A percentile compares a stretch with the other conserved stretches of the same genome.
phyloP scores from a whole-genome alignment of 2,888 invertebrate species.

The Acleris sparsana region DNA sequence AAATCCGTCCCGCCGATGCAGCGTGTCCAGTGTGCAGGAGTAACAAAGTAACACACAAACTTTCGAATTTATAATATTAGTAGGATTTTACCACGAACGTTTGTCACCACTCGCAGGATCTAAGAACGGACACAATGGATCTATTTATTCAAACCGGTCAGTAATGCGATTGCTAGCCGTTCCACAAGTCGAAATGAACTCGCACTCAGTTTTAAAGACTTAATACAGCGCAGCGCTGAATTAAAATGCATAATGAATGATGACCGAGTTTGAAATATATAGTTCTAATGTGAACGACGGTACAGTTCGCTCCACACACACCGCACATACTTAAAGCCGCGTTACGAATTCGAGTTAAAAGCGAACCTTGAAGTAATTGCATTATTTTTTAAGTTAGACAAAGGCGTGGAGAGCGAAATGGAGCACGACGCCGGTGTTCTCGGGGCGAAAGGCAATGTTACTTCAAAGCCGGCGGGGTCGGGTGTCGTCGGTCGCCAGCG shows the following conservation, averaged over 20 bases:
- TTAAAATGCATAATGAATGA: slow-evolving; percentile 3
- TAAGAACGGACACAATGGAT: slow-evolving; percentile 1
- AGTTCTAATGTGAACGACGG: slow-evolving; percentile 1
- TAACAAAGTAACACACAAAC: too few relatives aligned
- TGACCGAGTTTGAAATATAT: slow-evolving; percentile 4
- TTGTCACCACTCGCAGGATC: not conserved
- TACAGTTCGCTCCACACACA: not conserved
- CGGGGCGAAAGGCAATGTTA: slow-evolving; percentile 54
- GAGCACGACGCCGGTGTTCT: slow-evolving; percentile 54
- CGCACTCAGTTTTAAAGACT: too few relatives aligned
- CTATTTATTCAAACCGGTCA: slow-evolving; percentile 39
- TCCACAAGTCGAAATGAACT: too few relatives aligned
- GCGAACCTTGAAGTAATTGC: slow-evolving; percentile 49
- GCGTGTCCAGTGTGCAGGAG: too few relatives aligned
- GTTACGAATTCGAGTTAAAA: slow-evolving; percentile 40
- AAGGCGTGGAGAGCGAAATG: slow-evolving; percentile 47
- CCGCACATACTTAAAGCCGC: not conserved
- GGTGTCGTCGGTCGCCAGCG: slow-evolving; percentile 32
- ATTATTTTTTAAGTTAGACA: slow-evolving; percentile 51
- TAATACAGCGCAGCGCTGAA: too few relatives aligned
- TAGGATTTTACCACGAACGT: too few relatives aligned
- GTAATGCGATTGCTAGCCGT: slow-evolving; percentile 1
- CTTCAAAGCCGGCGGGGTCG: slow-evolving; percentile 59
- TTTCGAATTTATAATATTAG: too few relatives aligned
- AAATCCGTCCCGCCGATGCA: too few relatives aligned